phyloP scores from a whole-genome alignment of 2,113 vertebrate genomes.

The Myiozetetes cayanensis region DNA sequence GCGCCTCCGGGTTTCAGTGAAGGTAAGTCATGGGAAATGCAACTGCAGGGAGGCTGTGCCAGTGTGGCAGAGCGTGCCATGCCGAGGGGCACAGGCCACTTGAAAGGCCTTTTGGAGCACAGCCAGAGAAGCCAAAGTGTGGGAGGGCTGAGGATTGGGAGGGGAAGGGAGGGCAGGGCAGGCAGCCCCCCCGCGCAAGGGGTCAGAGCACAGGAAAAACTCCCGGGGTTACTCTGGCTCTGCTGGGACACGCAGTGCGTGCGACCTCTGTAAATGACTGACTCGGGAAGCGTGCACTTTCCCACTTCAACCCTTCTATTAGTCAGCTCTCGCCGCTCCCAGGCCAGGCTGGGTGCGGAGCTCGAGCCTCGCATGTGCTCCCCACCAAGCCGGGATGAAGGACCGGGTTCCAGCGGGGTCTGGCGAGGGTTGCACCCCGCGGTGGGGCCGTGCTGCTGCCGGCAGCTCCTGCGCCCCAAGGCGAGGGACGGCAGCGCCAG shows the following conservation, averaged over 20 bases:
- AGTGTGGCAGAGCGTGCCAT: fast-evolving
- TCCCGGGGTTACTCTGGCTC: fast-evolving
- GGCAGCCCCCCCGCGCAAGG: fast-evolving
- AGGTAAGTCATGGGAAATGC: slow-evolving; percentile 49
- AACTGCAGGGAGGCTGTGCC: not conserved
- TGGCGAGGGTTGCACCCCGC: fast-evolving
- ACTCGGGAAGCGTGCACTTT: fast-evolving
- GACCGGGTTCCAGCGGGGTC: not conserved
- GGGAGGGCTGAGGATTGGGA: not conserved
- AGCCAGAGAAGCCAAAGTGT: fast-evolving
- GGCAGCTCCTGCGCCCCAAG: not conserved
- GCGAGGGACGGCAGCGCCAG: not conserved
- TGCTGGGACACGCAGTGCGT: fast-evolving
- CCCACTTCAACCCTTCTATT: not conserved
- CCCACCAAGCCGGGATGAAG: not conserved
- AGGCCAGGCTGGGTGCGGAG: not conserved
- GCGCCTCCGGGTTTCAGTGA: slow-evolving; percentile 58
- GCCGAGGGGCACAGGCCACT: fast-evolving
- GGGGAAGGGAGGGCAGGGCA: not conserved
- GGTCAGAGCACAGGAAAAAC: not conserved
- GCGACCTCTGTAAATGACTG: not conserved
- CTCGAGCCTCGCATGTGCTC: fast-evolving
- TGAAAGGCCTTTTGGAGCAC: not conserved
- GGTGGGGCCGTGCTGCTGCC: not conserved
- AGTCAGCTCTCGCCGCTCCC: fast-evolving